phyloP scores from a whole-genome alignment of 2,888 invertebrate genomes.

The Meiosimyza decipiens region DNA sequence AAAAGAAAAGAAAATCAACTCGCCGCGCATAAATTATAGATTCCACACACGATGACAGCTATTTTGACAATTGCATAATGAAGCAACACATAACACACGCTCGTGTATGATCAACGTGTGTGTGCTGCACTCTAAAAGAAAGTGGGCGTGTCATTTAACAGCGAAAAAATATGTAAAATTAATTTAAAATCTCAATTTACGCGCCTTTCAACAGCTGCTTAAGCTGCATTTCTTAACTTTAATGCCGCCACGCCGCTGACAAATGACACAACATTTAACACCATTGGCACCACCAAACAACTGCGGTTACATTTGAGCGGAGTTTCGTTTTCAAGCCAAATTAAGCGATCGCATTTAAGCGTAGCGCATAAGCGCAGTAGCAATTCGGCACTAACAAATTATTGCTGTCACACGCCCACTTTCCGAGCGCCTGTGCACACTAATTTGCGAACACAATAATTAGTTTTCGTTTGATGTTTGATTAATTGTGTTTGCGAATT shows the following conservation, averaged over 20 bases:
- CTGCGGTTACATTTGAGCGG: too few species aligned
- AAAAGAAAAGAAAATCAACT: too few species aligned
- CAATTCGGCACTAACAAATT: constrained; percentile 2
- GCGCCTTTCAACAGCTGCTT: not conserved
- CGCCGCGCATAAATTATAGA: too few species aligned
- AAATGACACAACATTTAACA: constrained; percentile 25
- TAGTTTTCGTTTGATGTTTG: too few species aligned
- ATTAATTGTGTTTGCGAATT: too few species aligned
- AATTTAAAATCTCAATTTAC: constrained; percentile 5
- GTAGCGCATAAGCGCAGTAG: constrained; percentile 4
- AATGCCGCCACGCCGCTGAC: not conserved
- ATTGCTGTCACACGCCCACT: constrained; percentile 21
- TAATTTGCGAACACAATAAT: too few species aligned
- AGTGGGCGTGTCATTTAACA: too few species aligned
- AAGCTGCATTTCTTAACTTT: not conserved
- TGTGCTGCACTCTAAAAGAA: not conserved
- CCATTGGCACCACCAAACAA: not conserved
- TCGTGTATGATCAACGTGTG: not conserved
- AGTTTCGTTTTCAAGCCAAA: too few species aligned
- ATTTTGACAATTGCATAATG: constrained; percentile 1
- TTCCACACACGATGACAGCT: constrained; percentile 24
- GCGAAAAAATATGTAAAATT: not conserved
- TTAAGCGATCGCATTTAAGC: too few species aligned
- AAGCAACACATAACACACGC: not conserved
- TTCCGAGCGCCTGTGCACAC: not conserved